Percentiles rank a stretch among this genome's conserved stretches.
phyloP scores from a whole-genome alignment of 2,797 vertebrate species.

The Sebastes diaconus region DNA sequence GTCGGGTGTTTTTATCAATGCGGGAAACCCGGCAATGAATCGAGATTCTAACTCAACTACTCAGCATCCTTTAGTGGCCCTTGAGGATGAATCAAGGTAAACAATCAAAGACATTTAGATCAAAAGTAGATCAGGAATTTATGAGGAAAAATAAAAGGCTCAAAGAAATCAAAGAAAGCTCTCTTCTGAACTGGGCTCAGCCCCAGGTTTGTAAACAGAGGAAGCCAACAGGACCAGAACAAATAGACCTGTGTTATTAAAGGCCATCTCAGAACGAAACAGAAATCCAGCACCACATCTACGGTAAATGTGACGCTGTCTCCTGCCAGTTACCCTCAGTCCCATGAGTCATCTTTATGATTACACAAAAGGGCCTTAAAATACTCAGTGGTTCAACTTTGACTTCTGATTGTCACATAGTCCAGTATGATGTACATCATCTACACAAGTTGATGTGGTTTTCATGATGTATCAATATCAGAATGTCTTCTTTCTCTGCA shows the following conservation, averaged over 20 bases:
- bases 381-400: neutral
- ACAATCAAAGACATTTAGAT: neutral
- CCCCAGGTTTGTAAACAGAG: neutral
- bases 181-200: neutral
- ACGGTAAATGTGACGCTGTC: neutral
- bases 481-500: neutral
- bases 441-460: neutral
- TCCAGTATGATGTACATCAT: neutral
- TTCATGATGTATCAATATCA: neutral
- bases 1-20: too few relatives aligned
- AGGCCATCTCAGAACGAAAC: constrained; percentile 22
- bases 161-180: neutral
- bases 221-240: neutral
- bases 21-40: too few relatives aligned
- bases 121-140: neutral
- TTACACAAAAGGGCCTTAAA: neutral
- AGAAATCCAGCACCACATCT: neutral
- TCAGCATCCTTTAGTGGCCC: neutral
- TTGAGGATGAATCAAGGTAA: neutral
- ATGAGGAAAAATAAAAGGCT: neutral
- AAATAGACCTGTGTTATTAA: neutral
- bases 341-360: too few relatives aligned
- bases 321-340: neutral
- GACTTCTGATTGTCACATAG: neutral
- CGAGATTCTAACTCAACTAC: neutral